Conservation (phyloP, 1,140 invertebrate species). For the Pseudoatta argentina region DNA sequence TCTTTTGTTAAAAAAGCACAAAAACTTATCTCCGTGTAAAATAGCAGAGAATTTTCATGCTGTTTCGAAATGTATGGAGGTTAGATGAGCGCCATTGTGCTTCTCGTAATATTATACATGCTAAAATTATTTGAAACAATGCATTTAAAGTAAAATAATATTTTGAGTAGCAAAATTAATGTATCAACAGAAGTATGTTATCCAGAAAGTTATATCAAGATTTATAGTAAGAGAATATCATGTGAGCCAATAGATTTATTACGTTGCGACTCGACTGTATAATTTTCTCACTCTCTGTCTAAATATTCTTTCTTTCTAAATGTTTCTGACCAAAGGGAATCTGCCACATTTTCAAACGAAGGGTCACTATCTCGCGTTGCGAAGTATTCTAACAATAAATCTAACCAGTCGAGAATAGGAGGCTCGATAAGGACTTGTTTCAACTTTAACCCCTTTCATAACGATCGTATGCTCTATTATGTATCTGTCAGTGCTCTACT, state of each 20-base stretch:
- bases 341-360: neutral
- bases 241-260: neutral
- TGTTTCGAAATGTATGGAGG: constrained; percentile 23
- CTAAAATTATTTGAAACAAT: constrained; percentile 51
- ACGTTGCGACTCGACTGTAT: neutral
- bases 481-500: neutral
- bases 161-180: constrained; percentile 6
- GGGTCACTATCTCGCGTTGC: neutral
- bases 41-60: constrained; percentile 22
- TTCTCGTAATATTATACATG: constrained; percentile 24
- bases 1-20: neutral
- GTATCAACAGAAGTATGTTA: neutral
- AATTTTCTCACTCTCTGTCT: neutral
- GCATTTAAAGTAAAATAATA: constrained; percentile 28
- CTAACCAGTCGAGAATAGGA: neutral
- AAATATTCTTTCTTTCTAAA: neutral
- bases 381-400: neutral
- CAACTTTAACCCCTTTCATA: neutral
- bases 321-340: neutral
- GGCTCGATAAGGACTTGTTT: constrained; percentile 30
- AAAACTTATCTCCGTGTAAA: neutral
- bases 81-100: constrained; percentile 17
- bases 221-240: neutral
- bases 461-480: neutral
- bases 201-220: constrained; percentile 12